These are phyloP conservation scores for Panonychus citri DNA, from an alignment of 1,140 invertebrate genomes.

Conservation along the genomic window DNA sequence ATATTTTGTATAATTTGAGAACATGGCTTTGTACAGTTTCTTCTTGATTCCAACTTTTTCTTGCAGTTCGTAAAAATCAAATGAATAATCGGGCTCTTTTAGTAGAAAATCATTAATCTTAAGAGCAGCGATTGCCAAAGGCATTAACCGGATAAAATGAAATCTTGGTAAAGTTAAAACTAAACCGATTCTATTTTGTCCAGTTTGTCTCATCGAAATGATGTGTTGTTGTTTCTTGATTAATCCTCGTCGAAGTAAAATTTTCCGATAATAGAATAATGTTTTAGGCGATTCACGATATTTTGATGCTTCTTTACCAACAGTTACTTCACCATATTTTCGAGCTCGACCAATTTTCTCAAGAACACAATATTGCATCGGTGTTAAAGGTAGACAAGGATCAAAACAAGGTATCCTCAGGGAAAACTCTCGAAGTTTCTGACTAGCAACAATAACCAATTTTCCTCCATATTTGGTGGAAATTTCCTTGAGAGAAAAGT, in stretches of 20 bases:
- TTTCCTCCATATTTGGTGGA: constrained; percentile 29
- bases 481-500: constrained; percentile 24
- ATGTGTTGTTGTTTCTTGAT: constrained; percentile 33
- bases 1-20: neutral
- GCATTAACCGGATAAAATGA: constrained; percentile 7
- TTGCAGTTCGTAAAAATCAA: constrained; percentile 12
- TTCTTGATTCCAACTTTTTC: neutral
- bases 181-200: constrained; percentile 7
- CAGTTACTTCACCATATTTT: constrained; percentile 41
- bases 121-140: constrained; percentile 24
- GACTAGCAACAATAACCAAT: constrained; percentile 46
- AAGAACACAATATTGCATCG: constrained; percentile 41
- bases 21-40: neutral
- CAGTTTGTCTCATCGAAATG: constrained; percentile 5
- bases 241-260: constrained; percentile 31
- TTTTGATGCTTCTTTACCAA: constrained; percentile 26
- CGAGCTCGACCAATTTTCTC: constrained; percentile 50
- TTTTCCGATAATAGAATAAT: constrained; percentile 40
- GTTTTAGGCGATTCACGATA: constrained; percentile 32
- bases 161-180: constrained; percentile 12
- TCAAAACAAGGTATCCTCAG: constrained; percentile 29
- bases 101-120: constrained; percentile 29
- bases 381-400: constrained; percentile 29
- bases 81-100: constrained; percentile 26
- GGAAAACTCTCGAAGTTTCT: constrained; percentile 31